phyloP scores from a whole-genome alignment of 2,797 vertebrate species.

The Pseudopleuronectes americanus region DNA sequence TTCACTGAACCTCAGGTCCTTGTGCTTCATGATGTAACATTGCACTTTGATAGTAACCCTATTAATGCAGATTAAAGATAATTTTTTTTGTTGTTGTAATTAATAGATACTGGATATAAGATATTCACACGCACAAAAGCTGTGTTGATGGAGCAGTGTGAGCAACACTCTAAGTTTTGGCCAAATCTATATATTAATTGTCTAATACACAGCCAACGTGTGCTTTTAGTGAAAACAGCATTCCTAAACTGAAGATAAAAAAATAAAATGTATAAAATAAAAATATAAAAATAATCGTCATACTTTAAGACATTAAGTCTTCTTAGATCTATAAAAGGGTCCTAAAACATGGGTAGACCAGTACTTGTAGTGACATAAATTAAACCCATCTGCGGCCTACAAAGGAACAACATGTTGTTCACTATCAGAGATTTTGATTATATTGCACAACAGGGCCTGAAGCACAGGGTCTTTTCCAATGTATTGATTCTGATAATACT shows the following conservation, averaged over 20 bases:
- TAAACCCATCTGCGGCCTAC: conserved; percentile 23
- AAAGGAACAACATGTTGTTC: conserved; percentile 47
- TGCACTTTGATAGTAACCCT: conserved; percentile 27
- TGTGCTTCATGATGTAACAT: conserved; percentile 50
- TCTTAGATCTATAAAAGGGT: conserved; percentile 6
- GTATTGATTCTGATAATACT: too few species aligned
- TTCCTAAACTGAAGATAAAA: too few species aligned
- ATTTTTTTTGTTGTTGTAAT: background rate
- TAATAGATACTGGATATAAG: background rate
- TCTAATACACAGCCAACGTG: too few species aligned
- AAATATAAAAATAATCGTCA: background rate
- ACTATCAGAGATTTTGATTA: conserved; percentile 49
- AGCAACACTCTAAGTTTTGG: background rate
- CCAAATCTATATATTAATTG: too few species aligned
- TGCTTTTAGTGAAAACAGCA: too few species aligned
- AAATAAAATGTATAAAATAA: too few species aligned
- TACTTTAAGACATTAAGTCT: background rate
- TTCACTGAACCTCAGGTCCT: background rate
- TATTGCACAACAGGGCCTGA: conserved; percentile 49
- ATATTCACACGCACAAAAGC: conserved; percentile 1
- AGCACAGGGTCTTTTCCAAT: background rate
- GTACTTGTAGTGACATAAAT: conserved; percentile 9
- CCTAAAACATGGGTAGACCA: conserved; percentile 9
- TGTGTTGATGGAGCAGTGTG: background rate
- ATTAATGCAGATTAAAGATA: conserved; percentile 11